Conservation (phyloP, 2,797 vertebrate genomes). For the Lateolabrax maculatus region DNA sequence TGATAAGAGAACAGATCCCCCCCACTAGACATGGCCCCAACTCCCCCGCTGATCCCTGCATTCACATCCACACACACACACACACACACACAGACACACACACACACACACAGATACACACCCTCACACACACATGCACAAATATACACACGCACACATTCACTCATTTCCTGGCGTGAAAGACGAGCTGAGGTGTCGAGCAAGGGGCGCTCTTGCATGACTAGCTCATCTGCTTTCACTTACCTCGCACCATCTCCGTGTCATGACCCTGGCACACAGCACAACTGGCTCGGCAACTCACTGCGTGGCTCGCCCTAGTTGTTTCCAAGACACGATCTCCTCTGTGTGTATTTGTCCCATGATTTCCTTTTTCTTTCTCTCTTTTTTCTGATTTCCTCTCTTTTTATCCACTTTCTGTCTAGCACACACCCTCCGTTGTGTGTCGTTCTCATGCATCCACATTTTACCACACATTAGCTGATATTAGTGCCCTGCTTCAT, state of each 20-base stretch:
- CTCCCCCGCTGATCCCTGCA: not conserved
- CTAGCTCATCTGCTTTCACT: constrained; percentile 70
- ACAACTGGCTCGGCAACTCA: not conserved
- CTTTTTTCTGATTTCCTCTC: no score
- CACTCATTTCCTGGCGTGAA: constrained; percentile 43
- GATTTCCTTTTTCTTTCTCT: not conserved
- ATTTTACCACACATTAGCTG: not conserved
- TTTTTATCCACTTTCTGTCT: not conserved
- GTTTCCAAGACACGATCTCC: not conserved
- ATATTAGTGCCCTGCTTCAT: not conserved
- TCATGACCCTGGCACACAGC: constrained; percentile 50
- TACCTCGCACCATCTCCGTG: constrained; percentile 45
- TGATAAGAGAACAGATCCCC: constrained; percentile 11
- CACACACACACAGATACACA: not conserved
- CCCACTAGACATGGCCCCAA: not conserved
- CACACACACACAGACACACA: not conserved
- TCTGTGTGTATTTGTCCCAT: not conserved
- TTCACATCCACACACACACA: not conserved
- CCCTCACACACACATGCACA: not conserved
- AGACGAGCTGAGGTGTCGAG: constrained; percentile 36
- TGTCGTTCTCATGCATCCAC: not conserved
- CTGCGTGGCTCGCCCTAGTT: not conserved
- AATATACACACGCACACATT: not conserved
- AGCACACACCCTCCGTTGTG: no score
- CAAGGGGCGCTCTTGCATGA: constrained; percentile 14